These are phyloP conservation scores for Phrixothrix hirtus DNA, from an alignment of 2,888 invertebrate genomes.

Conservation along the genomic window DNA sequence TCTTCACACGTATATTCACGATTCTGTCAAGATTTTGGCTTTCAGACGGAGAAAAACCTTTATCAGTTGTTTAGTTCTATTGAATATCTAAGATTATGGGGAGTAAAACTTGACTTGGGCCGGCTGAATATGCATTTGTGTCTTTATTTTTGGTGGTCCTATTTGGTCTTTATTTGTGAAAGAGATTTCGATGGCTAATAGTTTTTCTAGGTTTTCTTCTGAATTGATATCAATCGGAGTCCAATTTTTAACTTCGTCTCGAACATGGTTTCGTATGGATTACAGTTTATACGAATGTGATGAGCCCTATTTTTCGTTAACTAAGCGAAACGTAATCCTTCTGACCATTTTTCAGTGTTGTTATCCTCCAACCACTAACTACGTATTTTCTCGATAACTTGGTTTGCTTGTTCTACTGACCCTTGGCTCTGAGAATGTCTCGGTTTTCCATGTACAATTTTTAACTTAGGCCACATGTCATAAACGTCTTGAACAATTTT, in stretches of 20 bases:
- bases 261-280: conserved; percentile 51
- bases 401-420: conserved; percentile 47
- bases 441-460: too few species aligned
- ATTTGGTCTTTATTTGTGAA: not conserved
- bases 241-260: conserved; percentile 21
- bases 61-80: too few species aligned
- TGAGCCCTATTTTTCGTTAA: conserved; percentile 51
- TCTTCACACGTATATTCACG: too few species aligned
- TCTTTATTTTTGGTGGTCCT: not conserved
- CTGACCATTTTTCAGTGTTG: too few species aligned
- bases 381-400: conserved; percentile 48
- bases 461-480: too few species aligned
- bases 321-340: conserved; percentile 44
- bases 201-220: conserved; percentile 14
- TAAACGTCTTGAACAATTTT: conserved; percentile 32
- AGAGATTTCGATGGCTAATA: too few species aligned
- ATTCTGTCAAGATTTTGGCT: too few species aligned
- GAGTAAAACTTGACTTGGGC: not conserved
- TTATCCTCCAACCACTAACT: conserved; percentile 21
- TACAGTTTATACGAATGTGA: conserved; percentile 48
- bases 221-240: conserved; percentile 3
- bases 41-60: too few species aligned
- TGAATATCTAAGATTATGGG: too few species aligned
- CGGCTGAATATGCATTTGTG: not conserved
- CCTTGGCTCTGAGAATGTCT: too few species aligned